Evolutionary conservation across 2,888 invertebrate genomes (phyloP).

Genomic region (Meliscaeva auricollis): DNA sequence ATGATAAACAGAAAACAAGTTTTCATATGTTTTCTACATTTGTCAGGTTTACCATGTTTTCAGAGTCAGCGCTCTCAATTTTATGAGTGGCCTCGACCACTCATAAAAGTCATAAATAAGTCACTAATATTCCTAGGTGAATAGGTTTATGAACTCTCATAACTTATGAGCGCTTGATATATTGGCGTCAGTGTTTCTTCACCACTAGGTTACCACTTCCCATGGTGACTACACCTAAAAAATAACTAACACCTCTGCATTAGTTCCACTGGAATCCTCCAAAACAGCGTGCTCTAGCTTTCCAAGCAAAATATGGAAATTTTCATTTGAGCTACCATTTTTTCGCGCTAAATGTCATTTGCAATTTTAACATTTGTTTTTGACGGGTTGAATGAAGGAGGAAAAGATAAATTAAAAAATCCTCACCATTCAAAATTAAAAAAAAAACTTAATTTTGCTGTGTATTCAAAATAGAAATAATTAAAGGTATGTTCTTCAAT

Average conservation of each 20-base stretch:
- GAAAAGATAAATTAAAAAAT: slow-evolving; percentile 25
- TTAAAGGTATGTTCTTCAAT: neutral
- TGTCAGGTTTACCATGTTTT: too few species aligned
- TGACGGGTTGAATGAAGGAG: slow-evolving; percentile 33
- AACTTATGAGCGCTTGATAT: too few species aligned
- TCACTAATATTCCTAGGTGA: too few species aligned
- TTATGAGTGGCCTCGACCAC: too few species aligned
- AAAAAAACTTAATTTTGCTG: slow-evolving; percentile 18
- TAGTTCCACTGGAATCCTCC: neutral
- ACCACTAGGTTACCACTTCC: too few species aligned
- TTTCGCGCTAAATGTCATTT: slow-evolving; percentile 42
- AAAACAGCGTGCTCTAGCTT: neutral
- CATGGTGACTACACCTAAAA: too few species aligned
- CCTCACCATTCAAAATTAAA: slow-evolving; percentile 8
- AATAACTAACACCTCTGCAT: neutral
- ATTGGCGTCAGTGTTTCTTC: too few species aligned
- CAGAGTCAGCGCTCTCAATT: too few species aligned
- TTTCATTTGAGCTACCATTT: neutral
- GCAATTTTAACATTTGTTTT: slow-evolving; percentile 47
- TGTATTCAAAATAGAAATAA: neutral
- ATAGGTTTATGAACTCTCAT: too few species aligned
- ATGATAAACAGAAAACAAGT: too few species aligned
- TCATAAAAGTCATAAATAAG: too few species aligned
- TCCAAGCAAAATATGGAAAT: slow-evolving; percentile 4
- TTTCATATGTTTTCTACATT: too few species aligned